A percentile compares a stretch with the other conserved stretches of the same genome.
Evolutionary conservation across 2,797 vertebrate species (phyloP).

Genomic region (Manis javanica): DNA sequence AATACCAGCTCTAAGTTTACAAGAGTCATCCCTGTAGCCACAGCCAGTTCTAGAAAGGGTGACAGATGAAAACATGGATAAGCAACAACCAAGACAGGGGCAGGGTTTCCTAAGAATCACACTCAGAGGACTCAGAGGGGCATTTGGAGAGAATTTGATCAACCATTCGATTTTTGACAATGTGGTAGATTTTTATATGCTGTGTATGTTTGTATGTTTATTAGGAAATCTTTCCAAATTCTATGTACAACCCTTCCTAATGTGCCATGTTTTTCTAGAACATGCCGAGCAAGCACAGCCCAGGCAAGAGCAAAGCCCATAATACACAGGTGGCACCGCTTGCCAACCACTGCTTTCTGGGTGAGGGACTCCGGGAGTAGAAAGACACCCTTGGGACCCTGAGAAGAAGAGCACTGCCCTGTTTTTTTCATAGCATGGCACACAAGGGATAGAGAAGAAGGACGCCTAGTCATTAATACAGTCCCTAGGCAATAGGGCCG

Average conservation of each 20-base stretch:
- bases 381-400: not conserved
- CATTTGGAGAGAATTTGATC: not conserved
- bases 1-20: not conserved
- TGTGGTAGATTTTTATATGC: not conserved
- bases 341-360: not conserved
- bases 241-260: not conserved
- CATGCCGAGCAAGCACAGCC: no score
- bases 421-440: not conserved
- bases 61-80: not conserved
- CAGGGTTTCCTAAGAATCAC: not conserved
- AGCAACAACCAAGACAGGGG: not conserved
- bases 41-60: not conserved
- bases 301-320: not conserved
- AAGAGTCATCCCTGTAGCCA: not conserved
- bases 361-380: no score
- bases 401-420: not conserved
- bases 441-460: not conserved
- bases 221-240: not conserved
- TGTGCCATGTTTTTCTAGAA: not conserved
- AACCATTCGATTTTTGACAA: not conserved
- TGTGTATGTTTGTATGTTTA: not conserved
- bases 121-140: not conserved
- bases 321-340: no score
- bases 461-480: not conserved
- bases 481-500: fast-evolving